These are phyloP conservation scores for cat (Felis catus) DNA, from an alignment of 2,113 vertebrate genomes.

Conservation along the genomic window DNA sequence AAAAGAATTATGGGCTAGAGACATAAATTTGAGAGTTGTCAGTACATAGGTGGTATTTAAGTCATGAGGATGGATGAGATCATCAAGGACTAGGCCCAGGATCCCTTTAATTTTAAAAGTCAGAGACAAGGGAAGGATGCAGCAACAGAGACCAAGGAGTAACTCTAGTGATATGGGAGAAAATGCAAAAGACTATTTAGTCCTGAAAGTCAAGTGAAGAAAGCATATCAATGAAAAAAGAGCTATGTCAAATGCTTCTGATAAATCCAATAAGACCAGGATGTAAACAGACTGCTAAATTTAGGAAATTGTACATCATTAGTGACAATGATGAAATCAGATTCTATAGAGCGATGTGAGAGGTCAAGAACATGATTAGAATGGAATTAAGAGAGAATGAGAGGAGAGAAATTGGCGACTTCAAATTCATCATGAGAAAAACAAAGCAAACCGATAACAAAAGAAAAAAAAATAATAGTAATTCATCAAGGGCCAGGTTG, in stretches of 20 bases:
- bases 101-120: not conserved
- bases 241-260: not conserved
- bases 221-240: not conserved
- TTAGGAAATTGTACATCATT: not conserved
- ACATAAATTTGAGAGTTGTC: not conserved
- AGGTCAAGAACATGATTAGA: not conserved
- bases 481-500: not conserved
- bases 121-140: not conserved
- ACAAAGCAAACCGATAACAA: not conserved
- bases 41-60: not conserved
- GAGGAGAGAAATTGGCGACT: not conserved
- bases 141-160: not conserved
- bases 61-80: not conserved
- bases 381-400: not conserved
- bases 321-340: not conserved
- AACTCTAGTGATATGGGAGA: not conserved
- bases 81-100: not conserved
- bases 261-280: not conserved
- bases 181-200: not conserved
- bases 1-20: not conserved
- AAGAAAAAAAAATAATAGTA: not conserved
- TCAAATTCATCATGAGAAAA: not conserved
- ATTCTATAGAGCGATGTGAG: not conserved
- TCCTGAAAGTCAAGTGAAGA: not conserved
- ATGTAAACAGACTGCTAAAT: not conserved